Base-by-base conservation (phyloP, 2,797 vertebrate species). In the Brotula barbata region DNA sequence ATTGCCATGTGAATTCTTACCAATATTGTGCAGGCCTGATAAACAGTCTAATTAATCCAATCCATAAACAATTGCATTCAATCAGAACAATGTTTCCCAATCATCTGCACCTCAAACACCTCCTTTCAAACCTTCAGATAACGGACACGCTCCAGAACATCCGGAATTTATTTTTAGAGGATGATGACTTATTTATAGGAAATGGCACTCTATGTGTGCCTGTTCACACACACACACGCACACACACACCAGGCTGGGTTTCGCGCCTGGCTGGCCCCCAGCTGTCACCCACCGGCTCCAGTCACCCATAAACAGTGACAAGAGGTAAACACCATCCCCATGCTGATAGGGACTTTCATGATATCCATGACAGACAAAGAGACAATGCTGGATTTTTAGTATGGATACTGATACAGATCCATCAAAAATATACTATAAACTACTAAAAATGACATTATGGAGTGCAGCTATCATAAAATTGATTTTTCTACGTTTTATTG, bases 181-280 rank as follows among this genome's bases (percentile, higher is more conserved):
- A 43, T 70, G 58, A 68, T 59, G 71, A 80, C 71, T 81, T 88
- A 88, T 87, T 84, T 82, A 84, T 88, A 85, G 71, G 56, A 70
- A 63, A 64, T 64, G 69, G 61, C 55, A 20, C 36, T 22, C 55
- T 14, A 41, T 54, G 56, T 57, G 59, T 58, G 58, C 61, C 53
- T 59, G n/a, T 19, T 25, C 25, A 28, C 25, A 28, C 25, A 28
- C 25, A 28, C 25, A 28, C 25, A 16, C 31, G 49, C 42, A 39
- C 40, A 55, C 40, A 22, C 49, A 53, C 25, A 68, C 60, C 59
- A 51, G 37, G 64, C 45, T 76, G 69, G 55, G 71, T 65, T 71
- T 78, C 58, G 69, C n/a, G n/a, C 49, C 58, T 79, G 73, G 42
- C 61, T 78, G 70, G 56, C 53, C 58, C 66, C 71, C 70, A 81